phyloP scores from a whole-genome alignment of 2,797 vertebrate genomes.

The Propithecus perrieri region DNA sequence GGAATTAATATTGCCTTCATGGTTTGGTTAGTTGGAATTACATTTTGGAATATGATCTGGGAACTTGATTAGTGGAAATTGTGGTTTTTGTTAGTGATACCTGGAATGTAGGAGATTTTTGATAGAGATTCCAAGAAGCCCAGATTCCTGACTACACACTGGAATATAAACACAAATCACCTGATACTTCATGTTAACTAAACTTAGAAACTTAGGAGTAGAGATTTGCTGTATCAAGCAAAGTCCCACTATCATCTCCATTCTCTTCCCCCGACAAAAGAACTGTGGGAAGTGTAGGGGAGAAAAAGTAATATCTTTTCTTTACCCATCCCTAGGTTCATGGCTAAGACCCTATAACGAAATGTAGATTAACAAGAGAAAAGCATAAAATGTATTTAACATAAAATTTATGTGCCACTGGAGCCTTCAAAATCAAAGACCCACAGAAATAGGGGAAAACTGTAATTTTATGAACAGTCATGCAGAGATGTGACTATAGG shows the following conservation, averaged over 20 bases:
- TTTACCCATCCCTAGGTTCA: background rate
- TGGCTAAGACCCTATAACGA: background rate
- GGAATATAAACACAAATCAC: background rate
- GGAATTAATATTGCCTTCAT: background rate
- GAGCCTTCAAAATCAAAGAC: background rate
- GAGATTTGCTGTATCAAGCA: background rate
- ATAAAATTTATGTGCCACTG: background rate
- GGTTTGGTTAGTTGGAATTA: background rate
- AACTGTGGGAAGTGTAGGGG: background rate
- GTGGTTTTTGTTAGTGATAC: background rate
- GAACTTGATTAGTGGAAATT: background rate
- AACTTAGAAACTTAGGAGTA: background rate
- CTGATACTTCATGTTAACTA: background rate
- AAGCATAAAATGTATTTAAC: background rate
- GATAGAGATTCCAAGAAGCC: background rate
- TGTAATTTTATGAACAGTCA: background rate
- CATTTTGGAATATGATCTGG: background rate
- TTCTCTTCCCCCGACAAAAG: background rate
- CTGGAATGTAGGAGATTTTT: background rate
- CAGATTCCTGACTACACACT: background rate
- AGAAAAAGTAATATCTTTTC: background rate
- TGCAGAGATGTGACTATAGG: background rate
- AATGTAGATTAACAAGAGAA: background rate
- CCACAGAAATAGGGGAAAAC: background rate
- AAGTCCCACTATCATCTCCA: background rate